Conservation (phyloP, 2,888 invertebrate species). For the Leptinotarsa juncta region DNA sequence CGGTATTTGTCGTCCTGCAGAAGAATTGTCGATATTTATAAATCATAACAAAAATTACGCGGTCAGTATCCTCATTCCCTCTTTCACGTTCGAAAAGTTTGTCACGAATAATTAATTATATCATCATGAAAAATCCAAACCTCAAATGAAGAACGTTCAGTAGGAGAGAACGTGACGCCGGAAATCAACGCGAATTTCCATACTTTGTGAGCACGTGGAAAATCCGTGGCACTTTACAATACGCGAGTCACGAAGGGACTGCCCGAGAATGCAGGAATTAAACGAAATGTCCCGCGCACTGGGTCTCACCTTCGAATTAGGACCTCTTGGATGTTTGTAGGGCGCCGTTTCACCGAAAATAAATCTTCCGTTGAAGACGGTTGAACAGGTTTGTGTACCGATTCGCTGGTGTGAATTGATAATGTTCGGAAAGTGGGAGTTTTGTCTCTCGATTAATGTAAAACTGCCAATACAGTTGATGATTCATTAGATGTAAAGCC, state of each 20-base stretch:
- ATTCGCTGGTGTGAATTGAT: too few species aligned
- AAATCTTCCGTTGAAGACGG: too few species aligned
- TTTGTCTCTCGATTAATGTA: too few species aligned
- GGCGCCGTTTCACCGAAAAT: background rate
- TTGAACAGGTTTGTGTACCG: too few species aligned
- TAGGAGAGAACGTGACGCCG: background rate
- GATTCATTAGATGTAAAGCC: too few species aligned
- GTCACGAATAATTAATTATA: background rate
- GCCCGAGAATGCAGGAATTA: slow-evolving; percentile 35
- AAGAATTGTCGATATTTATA: too few species aligned
- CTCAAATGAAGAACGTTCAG: slow-evolving; percentile 5
- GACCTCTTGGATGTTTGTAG: background rate
- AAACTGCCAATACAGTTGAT: too few species aligned
- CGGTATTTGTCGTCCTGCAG: too few species aligned
- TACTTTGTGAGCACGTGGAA: slow-evolving; percentile 37
- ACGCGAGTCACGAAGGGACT: slow-evolving; percentile 47
- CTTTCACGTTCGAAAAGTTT: background rate
- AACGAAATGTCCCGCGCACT: slow-evolving; percentile 40
- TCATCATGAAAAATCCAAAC: slow-evolving; percentile 13
- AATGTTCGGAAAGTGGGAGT: too few species aligned
- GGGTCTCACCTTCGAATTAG: slow-evolving; percentile 17
- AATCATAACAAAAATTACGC: too few species aligned
- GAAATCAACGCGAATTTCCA: slow-evolving; percentile 11
- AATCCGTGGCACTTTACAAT: slow-evolving; percentile 38
- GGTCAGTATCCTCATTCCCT: background rate